Conservation (phyloP, 2,113 vertebrate species). For the Deroptyus accipitrinus region DNA sequence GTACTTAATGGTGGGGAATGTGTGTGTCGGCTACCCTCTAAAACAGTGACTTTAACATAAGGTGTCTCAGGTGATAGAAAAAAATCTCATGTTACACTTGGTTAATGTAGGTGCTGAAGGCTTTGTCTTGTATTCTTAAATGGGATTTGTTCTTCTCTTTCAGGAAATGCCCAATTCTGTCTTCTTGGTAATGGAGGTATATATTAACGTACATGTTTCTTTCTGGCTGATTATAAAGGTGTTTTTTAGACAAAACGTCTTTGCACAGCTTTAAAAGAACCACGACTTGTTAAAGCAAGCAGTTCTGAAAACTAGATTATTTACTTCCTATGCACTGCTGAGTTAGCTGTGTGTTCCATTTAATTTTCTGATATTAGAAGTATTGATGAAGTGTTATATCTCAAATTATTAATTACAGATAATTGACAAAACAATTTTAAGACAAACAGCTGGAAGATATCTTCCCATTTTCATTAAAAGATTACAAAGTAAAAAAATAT, state of each 20-base stretch:
- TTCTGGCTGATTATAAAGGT: slow-evolving; percentile 23
- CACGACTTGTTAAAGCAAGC: neutral
- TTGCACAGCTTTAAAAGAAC: neutral
- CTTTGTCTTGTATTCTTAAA: neutral
- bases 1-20: neutral
- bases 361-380: neutral
- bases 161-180: slow-evolving; percentile 95
- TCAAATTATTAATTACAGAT: neutral
- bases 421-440: neutral
- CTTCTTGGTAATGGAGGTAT: slow-evolving; percentile 96
- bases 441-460: neutral
- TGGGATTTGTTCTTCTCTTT: slow-evolving; percentile 68
- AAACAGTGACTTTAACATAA: neutral
- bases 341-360: neutral
- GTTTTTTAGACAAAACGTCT: neutral
- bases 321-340: neutral
- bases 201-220: slow-evolving; percentile 27
- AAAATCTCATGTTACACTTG: neutral
- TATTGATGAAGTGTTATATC: neutral
- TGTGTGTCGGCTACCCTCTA: neutral
- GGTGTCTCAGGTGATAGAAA: neutral
- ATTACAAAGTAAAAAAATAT: neutral
- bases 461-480: neutral
- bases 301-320: neutral
- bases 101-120: neutral